Evolutionary conservation across 2,888 invertebrate genomes (phyloP), one percentile per base, ranked within the genome.

Genomic region (Thera obeliscata): DNA sequence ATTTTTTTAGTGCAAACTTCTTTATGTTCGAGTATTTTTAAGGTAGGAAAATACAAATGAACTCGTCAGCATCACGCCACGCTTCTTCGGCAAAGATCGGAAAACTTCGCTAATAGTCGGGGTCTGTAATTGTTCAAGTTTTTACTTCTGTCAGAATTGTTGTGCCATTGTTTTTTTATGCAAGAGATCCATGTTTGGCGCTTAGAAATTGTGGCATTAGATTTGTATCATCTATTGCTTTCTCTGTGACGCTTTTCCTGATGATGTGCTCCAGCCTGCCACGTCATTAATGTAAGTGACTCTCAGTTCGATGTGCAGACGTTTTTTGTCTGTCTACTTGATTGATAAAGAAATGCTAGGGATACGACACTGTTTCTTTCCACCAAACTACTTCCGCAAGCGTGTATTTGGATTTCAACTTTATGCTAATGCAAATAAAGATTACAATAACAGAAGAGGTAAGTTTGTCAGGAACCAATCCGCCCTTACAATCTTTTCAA

Each of bases 331-430:
- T 87, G 86, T 86, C 88, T 85, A 83, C 86, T 84, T 91, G 90
- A 91, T 91, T 91, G 90, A 91, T 91, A 90, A 90, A 90, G 88
- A 88, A 90, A 86, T 83, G 87, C 82, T 85, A 86, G 85, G 85
- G 84, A 86, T 85, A 84, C 86, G 90, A 90, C 89, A 90, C 87
- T 87, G 76, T 72, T 79, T 74, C 75, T 74, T 68, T 70, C 64
- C 61, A 67, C 57, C 68, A 67, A 43, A 35, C 60, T 66, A 56
- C 12, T 49, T 33, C 48, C 63, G 46, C 69, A 41, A 46, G 12
- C 11, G 22, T 0, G 36, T 22, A 61, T 8, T 0, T 0, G 2
- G 59, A 69, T 64, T 22, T 61, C 33, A 55, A 64, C 68, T 65
- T 41, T 76, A 67, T 43, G 3, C 0, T 50, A 8, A 56, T 22